Evolutionary conservation across 2,113 vertebrate species (phyloP), one percentile per base, ranked within the genome.

Genomic region (Malurus alboscapulatus): DNA sequence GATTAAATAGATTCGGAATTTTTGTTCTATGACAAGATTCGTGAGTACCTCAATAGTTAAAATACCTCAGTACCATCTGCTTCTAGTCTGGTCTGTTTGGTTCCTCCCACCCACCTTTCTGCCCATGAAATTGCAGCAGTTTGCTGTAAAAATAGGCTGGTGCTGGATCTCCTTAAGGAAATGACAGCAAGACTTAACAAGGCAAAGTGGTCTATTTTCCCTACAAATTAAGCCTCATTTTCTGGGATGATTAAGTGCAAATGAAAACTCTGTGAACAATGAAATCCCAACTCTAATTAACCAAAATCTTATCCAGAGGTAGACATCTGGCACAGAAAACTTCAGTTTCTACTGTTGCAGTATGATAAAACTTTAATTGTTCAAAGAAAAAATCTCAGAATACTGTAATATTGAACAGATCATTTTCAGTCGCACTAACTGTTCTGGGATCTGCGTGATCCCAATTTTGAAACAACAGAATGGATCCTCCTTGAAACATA

Each of bases 151-250:
- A 85, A 78, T 54, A 78, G 59, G 25, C 65, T 66, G 74, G 34
- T 50, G 34, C 32, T 84, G 74, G 69, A 87, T 81, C 68, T 94
- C 77, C 84, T 84, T 81, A 91, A 88, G 9, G 1, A 95, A 91
- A 84, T n/a, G 55, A 66, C 57, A 69, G 87, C 20, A 62, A 81
- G 59, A 54, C 73, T 87, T 84, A 73, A 69, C 65, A 62, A 72
- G 79, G 81, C 50, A 68, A 93, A 87, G 63, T 48, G 65, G 63
- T 61, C 63, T 83, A 50, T 90, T 59, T 90, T 48, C 71, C 50
- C 54, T 51, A 54, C 61, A 92, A 92, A 92, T 88, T 88, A 92
- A 73, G 73, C 50, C 75, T 83, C 32, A 66, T 90, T 92, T 94
- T 85, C 91, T 74, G 47, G n/a, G 63, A 80, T 83, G 55, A 80